Base-by-base conservation (phyloP, 1,140 invertebrate species). In the Hylaeus volcanicus region DNA sequence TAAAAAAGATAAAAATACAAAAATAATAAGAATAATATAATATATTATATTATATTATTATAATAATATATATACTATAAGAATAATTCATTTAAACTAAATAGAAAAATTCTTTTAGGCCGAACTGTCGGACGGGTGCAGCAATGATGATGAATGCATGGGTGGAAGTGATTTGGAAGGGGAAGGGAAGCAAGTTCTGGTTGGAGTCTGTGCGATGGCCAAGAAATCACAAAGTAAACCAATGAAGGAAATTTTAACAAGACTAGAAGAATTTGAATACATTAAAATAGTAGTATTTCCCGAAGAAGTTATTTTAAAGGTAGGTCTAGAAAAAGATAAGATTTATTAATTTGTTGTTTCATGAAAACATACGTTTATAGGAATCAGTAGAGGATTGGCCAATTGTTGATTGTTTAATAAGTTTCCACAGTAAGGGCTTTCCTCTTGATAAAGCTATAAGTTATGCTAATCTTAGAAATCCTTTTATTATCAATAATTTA, bases 151-250 rank as follows among this genome's bases (percentile, higher is more conserved):
- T 91, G 92, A 89, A 80, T 93, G 90, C 69, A 88, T 93, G 92
- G 92, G 85, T 53, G 88, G 88, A 12, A 83, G 82, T 69, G 92
- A 93, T 51, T 65, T 92, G 51, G 94, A 95, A 91, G 95, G 94
- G 83, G 94, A 95, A 81, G 96, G 95, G 88, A 97, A 97, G 90
- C 96, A 98, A 89, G 98, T 99, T 71, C 95, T 98, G 89, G 98
- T 99, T 81, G 98, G 98, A 65, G 96, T 99, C 80, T 99, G 99
- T 95, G 98, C 99, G 60, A 99, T 99, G 99, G 97, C 97, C 86
- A 99, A 99, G 93, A 99, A 99, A 94, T 98, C 98, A 3, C 97
- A 98, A 88, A 99, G 98, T 71, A 99, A 99, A 94, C 98, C 99
- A 2, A 99, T 99, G 99, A 98, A 97, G 91, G 98, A 99, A 93